Evolutionary conservation across 2,888 invertebrate species (phyloP), one percentile per base, ranked within the genome.

Genomic region (Altica lythri): DNA sequence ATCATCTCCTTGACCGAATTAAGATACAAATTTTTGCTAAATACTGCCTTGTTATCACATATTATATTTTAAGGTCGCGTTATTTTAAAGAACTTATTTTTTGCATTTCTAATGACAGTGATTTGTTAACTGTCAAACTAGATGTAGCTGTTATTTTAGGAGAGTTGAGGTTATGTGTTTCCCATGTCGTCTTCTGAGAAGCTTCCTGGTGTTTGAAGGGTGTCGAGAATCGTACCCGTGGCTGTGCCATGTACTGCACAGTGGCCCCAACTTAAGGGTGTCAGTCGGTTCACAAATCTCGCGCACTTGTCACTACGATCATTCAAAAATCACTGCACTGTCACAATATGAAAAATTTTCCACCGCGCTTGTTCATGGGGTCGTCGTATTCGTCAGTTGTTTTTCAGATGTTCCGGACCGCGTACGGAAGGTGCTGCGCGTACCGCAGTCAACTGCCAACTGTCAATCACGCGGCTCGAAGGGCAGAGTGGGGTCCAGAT

Each of bases 241-340:
- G 89, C 86, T 89, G 89, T 85, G 90, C 89, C 90, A 90, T 90
- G 85, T 84, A 86, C 83, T 65, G 67, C 22, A n/a, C n/a, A n/a
- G n/a, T n/a, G n/a, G n/a, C n/a, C n/a, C n/a, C n/a, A n/a, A n/a
- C n/a, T n/a, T 22, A 10, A 25, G 16, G 19, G 22, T 19, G 13
- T 12, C 13, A 13, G 25, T 64, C 60, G 61, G 52, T 57, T 52
- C 57, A 58, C 64, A 62, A 66, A 67, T 55, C 54, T 49, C 60
- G 61, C 60, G 56, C 61, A 61, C 61, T 55, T 14, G 6, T 2
- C 12, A 40, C 22, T 38, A 16, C 29, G 17, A 45, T 55, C 48
- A 54, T 53, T 53, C 56, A 59, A 53, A 55, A 55, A 56, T 53
- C 16, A 18, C 30, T 44, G 49, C 44, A 55, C 38, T 12, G n/a